Base-by-base conservation (phyloP, 2,113 vertebrate genomes). In the Epinephelus moara region DNA sequence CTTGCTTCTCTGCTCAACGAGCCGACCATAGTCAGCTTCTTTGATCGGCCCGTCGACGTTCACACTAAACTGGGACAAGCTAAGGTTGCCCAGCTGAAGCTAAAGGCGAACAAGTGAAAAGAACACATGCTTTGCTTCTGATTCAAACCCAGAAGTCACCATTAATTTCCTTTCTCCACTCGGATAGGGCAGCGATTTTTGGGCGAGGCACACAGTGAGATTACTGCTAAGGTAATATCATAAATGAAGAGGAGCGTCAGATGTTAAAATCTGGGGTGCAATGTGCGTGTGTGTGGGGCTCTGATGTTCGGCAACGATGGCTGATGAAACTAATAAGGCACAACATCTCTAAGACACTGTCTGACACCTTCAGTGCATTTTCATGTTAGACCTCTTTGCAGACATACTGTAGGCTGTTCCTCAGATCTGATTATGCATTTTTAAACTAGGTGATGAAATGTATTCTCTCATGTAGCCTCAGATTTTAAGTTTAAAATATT, bases 1-100 rank as follows among this genome's bases (percentile, higher is more conserved):
- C 94, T 99, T 71, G 98, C 98, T 0, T 99, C 98, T 6, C 95
- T 99, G 70, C 95, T 99, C 75, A 99, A 99, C 70, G 98, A 99
- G 87, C 98, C 98, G 0, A 90, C 89, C 19, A 90, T 99, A 49
- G 97, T 99, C 75, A 91, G 92, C 27, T 99, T 99, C 95, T 99
- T 99, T 84, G 98, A 99, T 74, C 97, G 96, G 92, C 94, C 96
- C 8, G 77, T 95, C 18, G 94, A 98, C 67, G 75, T 97, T 86
- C 95, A 96, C 83, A 47, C 86, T 70, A 97, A 95, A 93, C 79
- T 98, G 88, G 95, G 94, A 88, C 89, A 92, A 33, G 96, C 96
- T 47, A 97, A 95, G 93, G 89, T 80, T 45, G 93, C 95, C 71
- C 98, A 99, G 79, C 89, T 99, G 78, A 97, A 95, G 90, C 93